Evolutionary conservation across 2,888 invertebrate genomes (phyloP), one percentile per base, ranked within the genome.

Genomic region (Eudemis profundana): DNA sequence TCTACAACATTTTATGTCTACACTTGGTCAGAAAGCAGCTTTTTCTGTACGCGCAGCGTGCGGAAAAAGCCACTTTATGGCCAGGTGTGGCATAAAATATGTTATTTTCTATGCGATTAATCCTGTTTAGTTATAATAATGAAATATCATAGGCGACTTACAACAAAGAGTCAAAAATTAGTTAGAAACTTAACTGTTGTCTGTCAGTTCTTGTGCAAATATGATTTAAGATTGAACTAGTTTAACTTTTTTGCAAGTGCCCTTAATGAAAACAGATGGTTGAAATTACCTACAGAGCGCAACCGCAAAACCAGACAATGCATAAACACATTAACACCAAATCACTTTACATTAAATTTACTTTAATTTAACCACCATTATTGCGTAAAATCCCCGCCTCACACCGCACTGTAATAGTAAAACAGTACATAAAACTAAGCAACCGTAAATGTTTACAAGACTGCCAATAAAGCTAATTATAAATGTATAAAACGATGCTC

Each of bases 381-480:
- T 27, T 36, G 21, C 50, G 40, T 46, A 21, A 53, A 59, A 53
- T 59, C 44, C 15, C 10, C 12, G 49, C 46, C 51, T 65, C 53
- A 60, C 65, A 65, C 64, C 64, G 59, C 64, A 50, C 4, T 27
- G 65, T 65, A 60, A 59, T 29, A 47, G 38, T 51, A 59, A 57
- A 65, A 60, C 53, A 53, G 65, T 51, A 36, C 66, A 38, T 68
- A 67, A 69, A 71, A 42, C 61, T 56, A 57, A 54, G 67, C 67
- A 64, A 63, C 40, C 57, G 53, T 59, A 74, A 74, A 78, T 73
- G 70, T 74, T 78, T 77, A 75, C 69, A 69, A 75, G 70, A 73
- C 76, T 66, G 70, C 72, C 78, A 79, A 83, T 85, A 85, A 84
- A 85, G 79, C 83, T 82, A 81, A 85, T 86, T 85, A 85, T 80